Percentiles rank a stretch among this genome's conserved stretches.
phyloP scores from a whole-genome alignment of 2,797 vertebrate species.

The Acanthis flammea region DNA sequence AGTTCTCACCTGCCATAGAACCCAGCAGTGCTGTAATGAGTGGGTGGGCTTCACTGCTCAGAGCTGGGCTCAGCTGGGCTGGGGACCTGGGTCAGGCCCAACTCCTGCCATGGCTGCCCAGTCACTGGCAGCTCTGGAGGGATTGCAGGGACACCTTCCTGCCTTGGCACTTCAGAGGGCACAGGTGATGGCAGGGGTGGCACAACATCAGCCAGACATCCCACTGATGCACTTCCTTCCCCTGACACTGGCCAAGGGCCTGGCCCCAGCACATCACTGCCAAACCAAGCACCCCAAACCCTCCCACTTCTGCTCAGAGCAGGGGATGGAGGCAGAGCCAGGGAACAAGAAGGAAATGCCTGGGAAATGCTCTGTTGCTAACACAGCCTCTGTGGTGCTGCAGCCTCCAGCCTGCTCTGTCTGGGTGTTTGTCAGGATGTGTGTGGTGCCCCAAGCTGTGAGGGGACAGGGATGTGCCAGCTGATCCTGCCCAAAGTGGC shows the following conservation, averaged over 20 bases:
- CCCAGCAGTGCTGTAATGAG: background rate
- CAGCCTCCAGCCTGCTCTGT: background rate
- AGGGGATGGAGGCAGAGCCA: background rate
- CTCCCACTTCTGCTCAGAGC: background rate
- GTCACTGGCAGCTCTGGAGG: background rate
- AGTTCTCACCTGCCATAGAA: constrained; percentile 17
- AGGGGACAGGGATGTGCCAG: background rate
- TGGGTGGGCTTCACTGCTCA: background rate
- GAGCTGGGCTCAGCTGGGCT: background rate
- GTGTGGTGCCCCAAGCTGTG: background rate
- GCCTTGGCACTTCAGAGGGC: background rate
- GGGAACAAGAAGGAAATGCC: background rate
- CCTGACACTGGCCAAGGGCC: background rate
- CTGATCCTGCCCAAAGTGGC: background rate
- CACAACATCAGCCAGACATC: background rate
- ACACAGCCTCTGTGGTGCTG: fast-evolving
- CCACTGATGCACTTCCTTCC: background rate
- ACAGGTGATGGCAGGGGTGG: background rate
- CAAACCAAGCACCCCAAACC: background rate
- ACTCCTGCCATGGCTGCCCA: background rate
- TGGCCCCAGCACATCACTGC: background rate
- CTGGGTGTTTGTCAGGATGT: background rate
- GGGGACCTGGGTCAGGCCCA: background rate
- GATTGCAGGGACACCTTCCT: background rate
- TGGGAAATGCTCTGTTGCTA: background rate